Evolutionary conservation across 2,888 invertebrate species (phyloP), one percentile per base, ranked within the genome.

Genomic region (Drosophila phalerata): DNA sequence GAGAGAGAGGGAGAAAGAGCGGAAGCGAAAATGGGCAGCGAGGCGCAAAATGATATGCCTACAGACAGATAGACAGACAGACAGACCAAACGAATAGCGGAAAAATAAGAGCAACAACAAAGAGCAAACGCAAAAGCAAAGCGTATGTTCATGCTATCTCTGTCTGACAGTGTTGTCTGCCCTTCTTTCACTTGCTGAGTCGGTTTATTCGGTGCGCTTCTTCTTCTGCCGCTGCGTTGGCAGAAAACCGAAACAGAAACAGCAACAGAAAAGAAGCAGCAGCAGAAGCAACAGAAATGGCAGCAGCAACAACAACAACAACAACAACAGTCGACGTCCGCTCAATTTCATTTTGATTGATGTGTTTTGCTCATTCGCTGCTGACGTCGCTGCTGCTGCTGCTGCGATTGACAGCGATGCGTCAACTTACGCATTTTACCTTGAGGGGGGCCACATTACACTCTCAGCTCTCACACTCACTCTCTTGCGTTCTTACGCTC

Each of bases 11-110:
- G 38, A 30, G 45, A 51, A 34, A 30, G 45, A 51, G 60, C 67
- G 85, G 84, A 69, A 72, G 77, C 68, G 67, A 52, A 55, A 71
- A 69, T 69, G 83, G 65, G 65, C 61, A 88, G 58, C 77, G 71
- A 80, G 77, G 77, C 77, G 84, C 85, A 85, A 88, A 88, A 88
- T 88, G 69, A 88, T 81, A 83, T 87, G 74, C 77, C 62, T 52
- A 58, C 53, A 40, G 42, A 55, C 37, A 42, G 38, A 49, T 28
- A 40, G 34, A 28, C 42, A 64, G 48, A 45, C 28, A 61, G 51
- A 60, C 43, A 25, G 15, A 19, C 30, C 34, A 37, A 13, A 30
- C 37, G 56, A 45, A 53, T 32, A 53, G 61, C 43, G 61, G 55
- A 45, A 34, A 43, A 48, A 47, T n/a, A 42, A 56, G 51, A 80